A percentile compares a stretch with the other conserved stretches of the same genome.
Evolutionary conservation across 1,140 invertebrate genomes (phyloP).

Genomic region (Antheraea pernyi): DNA sequence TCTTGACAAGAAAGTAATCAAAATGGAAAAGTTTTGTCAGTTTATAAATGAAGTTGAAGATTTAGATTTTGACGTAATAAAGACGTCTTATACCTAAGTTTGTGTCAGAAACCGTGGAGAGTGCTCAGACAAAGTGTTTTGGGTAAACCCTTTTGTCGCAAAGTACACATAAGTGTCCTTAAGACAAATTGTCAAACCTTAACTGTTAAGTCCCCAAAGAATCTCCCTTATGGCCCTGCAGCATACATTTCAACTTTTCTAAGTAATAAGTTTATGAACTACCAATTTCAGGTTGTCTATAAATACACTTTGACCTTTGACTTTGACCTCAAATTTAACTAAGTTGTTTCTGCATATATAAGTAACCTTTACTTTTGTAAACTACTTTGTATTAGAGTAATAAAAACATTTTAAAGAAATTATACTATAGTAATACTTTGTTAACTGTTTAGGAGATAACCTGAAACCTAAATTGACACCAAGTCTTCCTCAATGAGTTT

Average conservation of each 20-base stretch:
- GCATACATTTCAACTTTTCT: background rate
- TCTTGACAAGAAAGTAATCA: background rate
- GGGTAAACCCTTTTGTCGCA: background rate
- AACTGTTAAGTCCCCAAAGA: background rate
- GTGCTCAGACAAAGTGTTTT: background rate
- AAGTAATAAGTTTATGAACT: background rate
- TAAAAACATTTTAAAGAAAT: too few relatives aligned
- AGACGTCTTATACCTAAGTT: background rate
- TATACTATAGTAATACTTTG: too few relatives aligned
- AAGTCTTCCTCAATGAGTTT: too few relatives aligned
- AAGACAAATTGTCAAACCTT: constrained; percentile 3
- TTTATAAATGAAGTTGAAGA: background rate
- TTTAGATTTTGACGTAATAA: background rate
- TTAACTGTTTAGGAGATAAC: too few relatives aligned
- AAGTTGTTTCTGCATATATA: too few relatives aligned
- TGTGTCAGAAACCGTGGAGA: background rate
- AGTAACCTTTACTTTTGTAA: too few relatives aligned
- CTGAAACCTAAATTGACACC: too few relatives aligned
- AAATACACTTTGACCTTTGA: background rate
- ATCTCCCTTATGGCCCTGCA: background rate
- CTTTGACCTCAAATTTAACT: too few relatives aligned
- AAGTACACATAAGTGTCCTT: background rate
- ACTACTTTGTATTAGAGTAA: too few relatives aligned
- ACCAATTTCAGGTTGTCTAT: background rate
- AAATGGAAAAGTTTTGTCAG: constrained; percentile 10